phyloP scores from a whole-genome alignment of 1,140 invertebrate species.

The Drosophila kikkawai region DNA sequence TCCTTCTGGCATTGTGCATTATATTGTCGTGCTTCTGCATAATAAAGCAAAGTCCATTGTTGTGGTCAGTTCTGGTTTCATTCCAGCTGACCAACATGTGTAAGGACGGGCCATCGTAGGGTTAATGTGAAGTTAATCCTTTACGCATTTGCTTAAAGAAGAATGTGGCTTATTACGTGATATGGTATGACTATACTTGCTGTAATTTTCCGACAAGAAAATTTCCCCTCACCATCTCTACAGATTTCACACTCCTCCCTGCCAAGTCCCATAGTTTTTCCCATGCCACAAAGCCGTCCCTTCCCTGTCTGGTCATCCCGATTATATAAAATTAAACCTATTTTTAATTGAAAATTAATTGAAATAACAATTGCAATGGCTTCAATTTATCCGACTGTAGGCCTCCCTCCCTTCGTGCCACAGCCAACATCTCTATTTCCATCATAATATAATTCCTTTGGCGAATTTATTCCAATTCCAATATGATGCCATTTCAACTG shows the following conservation, averaged over 20 bases:
- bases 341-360: slow-evolving; percentile 80
- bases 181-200: no score
- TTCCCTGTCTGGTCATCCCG: not conserved
- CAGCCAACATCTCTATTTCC: slow-evolving; percentile 17
- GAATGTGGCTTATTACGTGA: not conserved
- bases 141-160: not conserved
- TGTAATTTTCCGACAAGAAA: not conserved
- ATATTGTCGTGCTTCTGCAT: slow-evolving; percentile 66
- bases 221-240: no score
- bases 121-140: not conserved
- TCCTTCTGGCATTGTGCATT: not conserved
- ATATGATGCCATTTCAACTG: slow-evolving; percentile 44
- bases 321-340: slow-evolving; percentile 57
- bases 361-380: slow-evolving; percentile 76
- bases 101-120: not conserved
- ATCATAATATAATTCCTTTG: slow-evolving; percentile 57
- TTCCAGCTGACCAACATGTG: not conserved
- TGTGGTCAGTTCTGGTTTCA: slow-evolving; percentile 49
- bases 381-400: slow-evolving; percentile 47
- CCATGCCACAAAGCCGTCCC: not conserved
- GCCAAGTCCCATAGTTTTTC: not conserved
- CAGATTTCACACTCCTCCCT: no score
- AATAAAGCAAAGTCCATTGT: slow-evolving; percentile 58
- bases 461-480: slow-evolving; percentile 64
- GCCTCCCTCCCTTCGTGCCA: not conserved